phyloP scores from a whole-genome alignment of 2,888 invertebrate species.

The Apomyelois bistriatella region DNA sequence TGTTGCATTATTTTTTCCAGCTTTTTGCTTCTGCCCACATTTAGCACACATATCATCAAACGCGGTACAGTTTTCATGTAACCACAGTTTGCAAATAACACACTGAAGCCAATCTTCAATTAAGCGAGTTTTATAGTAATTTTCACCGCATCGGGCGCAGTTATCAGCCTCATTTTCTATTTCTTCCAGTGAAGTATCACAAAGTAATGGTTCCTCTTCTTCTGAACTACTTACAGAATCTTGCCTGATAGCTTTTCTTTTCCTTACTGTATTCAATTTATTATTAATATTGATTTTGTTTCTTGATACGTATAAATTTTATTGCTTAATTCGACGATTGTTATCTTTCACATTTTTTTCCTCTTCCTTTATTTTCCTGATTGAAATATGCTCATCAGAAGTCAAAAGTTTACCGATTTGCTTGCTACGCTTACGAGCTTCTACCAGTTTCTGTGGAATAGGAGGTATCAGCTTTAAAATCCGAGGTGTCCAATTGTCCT shows the following conservation, averaged over 20 bases:
- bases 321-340: neutral
- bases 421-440: constrained; percentile 18
- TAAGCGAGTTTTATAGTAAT: neutral
- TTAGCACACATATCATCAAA: constrained; percentile 9
- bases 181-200: too few relatives aligned
- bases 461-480: constrained; percentile 19
- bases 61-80: constrained; percentile 11
- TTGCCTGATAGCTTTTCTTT: neutral
- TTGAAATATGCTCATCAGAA: constrained; percentile 16
- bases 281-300: neutral
- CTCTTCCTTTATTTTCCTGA: constrained; percentile 15
- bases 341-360: constrained; percentile 1
- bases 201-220: too few relatives aligned
- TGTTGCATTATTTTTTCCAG: neutral
- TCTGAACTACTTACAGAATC: too few relatives aligned
- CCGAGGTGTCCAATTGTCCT: constrained; percentile 12
- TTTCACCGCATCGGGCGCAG: neutral
- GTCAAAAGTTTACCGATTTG: constrained; percentile 19
- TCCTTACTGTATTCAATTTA: neutral
- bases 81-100: neutral
- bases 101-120: constrained; percentile 12
- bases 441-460: constrained; percentile 18
- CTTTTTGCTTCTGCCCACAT: constrained; percentile 1
- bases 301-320: neutral
- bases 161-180: too few relatives aligned